Evolutionary conservation across 2,797 vertebrate genomes (phyloP).

Genomic region (Enteromius thamalakanensis): DNA sequence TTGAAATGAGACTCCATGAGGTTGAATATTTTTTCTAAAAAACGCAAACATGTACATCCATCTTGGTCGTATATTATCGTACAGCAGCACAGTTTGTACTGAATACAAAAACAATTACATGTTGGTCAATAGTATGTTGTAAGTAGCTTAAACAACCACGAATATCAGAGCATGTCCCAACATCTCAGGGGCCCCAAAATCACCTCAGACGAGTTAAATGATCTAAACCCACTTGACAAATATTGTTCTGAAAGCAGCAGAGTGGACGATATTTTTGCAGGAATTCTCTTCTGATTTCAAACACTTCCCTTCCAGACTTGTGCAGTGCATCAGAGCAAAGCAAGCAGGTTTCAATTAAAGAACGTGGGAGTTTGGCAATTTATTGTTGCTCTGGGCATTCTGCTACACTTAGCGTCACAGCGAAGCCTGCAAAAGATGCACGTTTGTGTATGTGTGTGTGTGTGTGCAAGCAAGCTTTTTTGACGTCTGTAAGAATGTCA

Average conservation of each 20-base stretch:
- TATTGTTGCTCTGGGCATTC: conserved; percentile 59
- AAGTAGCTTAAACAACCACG: too few relatives aligned
- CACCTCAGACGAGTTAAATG: too few relatives aligned
- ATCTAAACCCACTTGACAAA: not conserved
- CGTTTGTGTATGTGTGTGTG: not conserved
- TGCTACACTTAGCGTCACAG: conserved; percentile 47
- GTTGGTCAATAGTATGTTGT: too few relatives aligned
- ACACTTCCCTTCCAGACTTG: conserved; percentile 10
- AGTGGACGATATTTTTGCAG: not conserved
- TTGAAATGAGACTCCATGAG: not conserved
- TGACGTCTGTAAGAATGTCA: conserved; percentile 39
- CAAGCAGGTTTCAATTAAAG: conserved; percentile 50
- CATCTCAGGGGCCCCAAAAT: too few relatives aligned
- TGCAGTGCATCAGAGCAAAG: conserved; percentile 26
- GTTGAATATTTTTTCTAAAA: too few relatives aligned
- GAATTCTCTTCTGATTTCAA: conserved; percentile 10
- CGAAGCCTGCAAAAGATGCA: conserved; percentile 19
- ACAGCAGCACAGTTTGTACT: too few relatives aligned
- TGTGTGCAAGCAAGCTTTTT: not conserved
- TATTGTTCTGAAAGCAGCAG: not conserved
- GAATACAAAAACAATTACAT: too few relatives aligned
- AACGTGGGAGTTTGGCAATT: conserved; percentile 57
- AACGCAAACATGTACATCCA: too few relatives aligned
- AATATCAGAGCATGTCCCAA: too few relatives aligned
- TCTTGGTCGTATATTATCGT: too few relatives aligned